These are phyloP conservation scores for Struthio camelus DNA, from an alignment of 2,113 vertebrate species.

Conservation along the genomic window DNA sequence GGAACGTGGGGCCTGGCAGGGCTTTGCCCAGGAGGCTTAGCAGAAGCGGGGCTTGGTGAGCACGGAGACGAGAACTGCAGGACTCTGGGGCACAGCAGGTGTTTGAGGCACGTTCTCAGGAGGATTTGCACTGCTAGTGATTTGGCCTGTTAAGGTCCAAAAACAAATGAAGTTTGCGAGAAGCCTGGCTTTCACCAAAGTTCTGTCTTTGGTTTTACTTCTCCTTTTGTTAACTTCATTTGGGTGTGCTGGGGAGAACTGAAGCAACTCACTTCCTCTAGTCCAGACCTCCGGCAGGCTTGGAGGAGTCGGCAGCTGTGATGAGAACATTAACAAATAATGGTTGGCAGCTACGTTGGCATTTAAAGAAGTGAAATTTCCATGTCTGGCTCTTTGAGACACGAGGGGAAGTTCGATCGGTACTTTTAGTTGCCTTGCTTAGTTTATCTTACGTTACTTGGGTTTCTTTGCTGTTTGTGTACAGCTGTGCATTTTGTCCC, in stretches of 20 bases:
- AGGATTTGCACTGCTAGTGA: neutral
- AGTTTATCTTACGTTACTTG: neutral
- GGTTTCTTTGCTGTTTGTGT: neutral
- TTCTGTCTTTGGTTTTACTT: neutral
- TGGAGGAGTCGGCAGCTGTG: neutral
- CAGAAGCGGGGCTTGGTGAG: neutral
- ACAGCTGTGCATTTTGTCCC: conserved; percentile 48
- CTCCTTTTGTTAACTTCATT: neutral
- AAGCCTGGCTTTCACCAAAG: neutral
- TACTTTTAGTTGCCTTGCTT: neutral
- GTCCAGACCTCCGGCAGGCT: neutral
- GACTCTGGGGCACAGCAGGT: neutral
- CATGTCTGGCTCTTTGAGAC: neutral
- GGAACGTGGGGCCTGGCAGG: neutral
- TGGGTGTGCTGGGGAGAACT: neutral
- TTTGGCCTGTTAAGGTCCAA: neutral
- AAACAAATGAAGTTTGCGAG: neutral
- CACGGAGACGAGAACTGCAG: accelerated
- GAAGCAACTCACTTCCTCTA: neutral
- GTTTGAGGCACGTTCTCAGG: accelerated
- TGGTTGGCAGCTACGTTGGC: conserved; percentile 5
- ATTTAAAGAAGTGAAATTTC: conserved; percentile 35
- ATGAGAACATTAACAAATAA: neutral
- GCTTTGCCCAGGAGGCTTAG: neutral
- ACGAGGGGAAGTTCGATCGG: conserved; percentile 2